phyloP scores from a whole-genome alignment of 1,140 invertebrate species.

The Penaeus indicus region DNA sequence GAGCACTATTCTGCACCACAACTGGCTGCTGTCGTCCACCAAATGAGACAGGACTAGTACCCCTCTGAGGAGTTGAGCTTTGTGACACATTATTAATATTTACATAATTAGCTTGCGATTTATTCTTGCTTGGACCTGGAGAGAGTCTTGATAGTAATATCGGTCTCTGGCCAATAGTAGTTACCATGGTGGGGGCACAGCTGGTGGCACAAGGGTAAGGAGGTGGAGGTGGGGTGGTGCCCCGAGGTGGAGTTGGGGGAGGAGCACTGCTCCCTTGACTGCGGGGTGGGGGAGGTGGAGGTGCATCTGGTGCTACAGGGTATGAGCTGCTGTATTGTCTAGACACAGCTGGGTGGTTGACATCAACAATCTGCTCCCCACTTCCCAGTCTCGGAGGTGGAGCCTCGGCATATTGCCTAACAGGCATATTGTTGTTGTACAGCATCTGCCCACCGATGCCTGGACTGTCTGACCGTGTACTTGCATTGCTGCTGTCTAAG shows the following conservation, averaged over 20 bases:
- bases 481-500: slow-evolving; percentile 87
- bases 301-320: slow-evolving; percentile 45
- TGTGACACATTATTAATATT: slow-evolving; percentile 64
- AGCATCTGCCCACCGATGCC: slow-evolving; percentile 69
- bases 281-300: slow-evolving; percentile 67
- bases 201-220: slow-evolving; percentile 68
- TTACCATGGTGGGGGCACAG: slow-evolving; percentile 58
- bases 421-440: slow-evolving; percentile 66
- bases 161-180: slow-evolving; percentile 71
- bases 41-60: slow-evolving; percentile 83
- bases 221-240: slow-evolving; percentile 66
- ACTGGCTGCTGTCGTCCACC: slow-evolving; percentile 75
- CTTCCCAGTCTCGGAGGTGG: slow-evolving; percentile 68
- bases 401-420: slow-evolving; percentile 64
- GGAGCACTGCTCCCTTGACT: slow-evolving; percentile 65
- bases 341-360: slow-evolving; percentile 42
- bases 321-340: slow-evolving; percentile 46
- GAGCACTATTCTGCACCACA: slow-evolving; percentile 85
- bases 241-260: slow-evolving; percentile 66
- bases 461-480: slow-evolving; percentile 89
- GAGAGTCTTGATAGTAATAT: slow-evolving; percentile 87
- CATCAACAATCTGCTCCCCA: slow-evolving; percentile 66
- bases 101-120: slow-evolving; percentile 65
- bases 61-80: slow-evolving; percentile 72
- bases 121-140: slow-evolving; percentile 74